Evolutionary conservation across 2,888 invertebrate genomes (phyloP), one percentile per base, ranked within the genome.

Genomic region (Muschampia plurimacula): DNA sequence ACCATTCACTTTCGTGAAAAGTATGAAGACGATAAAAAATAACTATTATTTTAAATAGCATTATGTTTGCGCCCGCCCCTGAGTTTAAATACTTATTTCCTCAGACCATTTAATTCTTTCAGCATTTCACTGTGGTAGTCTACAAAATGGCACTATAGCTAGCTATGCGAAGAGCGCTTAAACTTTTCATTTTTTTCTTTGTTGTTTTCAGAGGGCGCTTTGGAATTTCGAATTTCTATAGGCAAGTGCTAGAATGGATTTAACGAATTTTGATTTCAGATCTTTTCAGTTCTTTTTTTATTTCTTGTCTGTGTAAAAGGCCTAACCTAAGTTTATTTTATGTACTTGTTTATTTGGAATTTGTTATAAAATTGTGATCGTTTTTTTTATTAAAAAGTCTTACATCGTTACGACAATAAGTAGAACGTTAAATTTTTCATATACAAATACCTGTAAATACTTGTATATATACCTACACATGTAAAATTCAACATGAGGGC

Each of bases 61-160:
- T 39, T 41, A 62, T 15, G 32, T n/a, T 52, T 57, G 41, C 28
- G 22, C 0, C 57, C 28, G 36, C 46, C 9, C 22, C 60, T 49
- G 39, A n/a, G 64, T 46, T 64, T 64, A 4, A 44, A 62, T 39
- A 62, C 62, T 62, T 41, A 62, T 62, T 62, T 62, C 62, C 39
- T 55, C 22, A 1, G 15, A 15, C 15, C 39, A 39, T 39, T 62
- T 62, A 39, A n/a, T 62, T 62, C 62, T 62, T 39, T 62, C 36
- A 41, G 41, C 62, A 13, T 36, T 62, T 41, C 62, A 62, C 41
- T 62, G 62, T 62, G 62, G 41, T 62, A 12, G n/a, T 41, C 62
- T 41, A 39, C 62, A 39, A 15, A 62, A 62, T 62, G 62, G 39
- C 41, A n/a, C 41, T 36, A 41, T 62, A 39, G 62, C 5, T 62